Evolutionary conservation across 2,888 invertebrate genomes (phyloP).

Genomic region (Phengaris arion): DNA sequence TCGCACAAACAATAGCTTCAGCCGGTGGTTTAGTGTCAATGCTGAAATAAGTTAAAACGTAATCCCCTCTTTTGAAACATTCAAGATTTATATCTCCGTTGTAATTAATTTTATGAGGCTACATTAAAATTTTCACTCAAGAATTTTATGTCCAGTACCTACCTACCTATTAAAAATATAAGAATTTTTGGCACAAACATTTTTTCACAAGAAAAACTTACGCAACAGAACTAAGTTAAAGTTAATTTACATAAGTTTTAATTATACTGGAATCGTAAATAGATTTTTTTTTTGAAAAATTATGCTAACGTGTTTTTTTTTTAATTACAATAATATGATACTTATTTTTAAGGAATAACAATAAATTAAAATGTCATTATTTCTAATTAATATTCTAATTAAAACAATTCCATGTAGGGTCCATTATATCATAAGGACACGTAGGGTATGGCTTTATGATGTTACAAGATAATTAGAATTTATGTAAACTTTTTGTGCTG

Average conservation of each 20-base stretch:
- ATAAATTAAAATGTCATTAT: too few species aligned
- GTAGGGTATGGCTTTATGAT: neutral
- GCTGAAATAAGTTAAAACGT: conserved; percentile 19
- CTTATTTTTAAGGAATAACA: too few species aligned
- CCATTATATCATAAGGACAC: neutral
- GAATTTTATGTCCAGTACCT: neutral
- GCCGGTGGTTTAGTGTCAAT: conserved; percentile 11
- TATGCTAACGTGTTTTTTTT: neutral
- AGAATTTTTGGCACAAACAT: neutral
- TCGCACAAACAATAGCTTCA: conserved; percentile 11
- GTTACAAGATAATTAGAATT: conserved; percentile 10
- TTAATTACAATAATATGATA: neutral
- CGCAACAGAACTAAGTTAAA: neutral
- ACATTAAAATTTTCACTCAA: neutral
- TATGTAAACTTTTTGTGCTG: conserved; percentile 14
- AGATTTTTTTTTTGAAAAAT: neutral
- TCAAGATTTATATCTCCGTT: conserved; percentile 8
- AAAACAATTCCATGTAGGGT: neutral
- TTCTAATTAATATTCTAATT: neutral
- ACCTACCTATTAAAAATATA: neutral
- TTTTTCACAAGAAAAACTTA: neutral
- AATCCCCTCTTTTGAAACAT: conserved; percentile 12
- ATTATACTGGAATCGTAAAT: too few species aligned
- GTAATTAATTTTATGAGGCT: conserved; percentile 11
- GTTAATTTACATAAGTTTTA: too few species aligned